These are phyloP conservation scores for Panzeria rudis DNA, from an alignment of 2,888 invertebrate genomes.

Conservation along the genomic window DNA sequence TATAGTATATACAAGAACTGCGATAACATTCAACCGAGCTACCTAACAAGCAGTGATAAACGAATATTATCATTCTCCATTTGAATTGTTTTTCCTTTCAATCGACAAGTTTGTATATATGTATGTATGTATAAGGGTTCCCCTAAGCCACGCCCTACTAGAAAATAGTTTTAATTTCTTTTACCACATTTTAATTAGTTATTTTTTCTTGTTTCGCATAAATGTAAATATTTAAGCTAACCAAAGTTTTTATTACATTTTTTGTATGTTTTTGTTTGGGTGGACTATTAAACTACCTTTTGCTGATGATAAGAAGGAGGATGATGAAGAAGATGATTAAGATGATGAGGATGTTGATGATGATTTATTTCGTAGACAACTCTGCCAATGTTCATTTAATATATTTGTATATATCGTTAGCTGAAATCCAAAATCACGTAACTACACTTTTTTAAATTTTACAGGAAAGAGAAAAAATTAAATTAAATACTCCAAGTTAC, in stretches of 20 bases:
- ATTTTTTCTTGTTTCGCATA: not conserved
- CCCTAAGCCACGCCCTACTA: not conserved
- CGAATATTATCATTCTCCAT: too few relatives aligned
- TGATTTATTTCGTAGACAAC: not conserved
- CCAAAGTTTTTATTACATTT: not conserved
- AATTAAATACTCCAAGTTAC: too few relatives aligned
- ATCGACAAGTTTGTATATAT: not conserved
- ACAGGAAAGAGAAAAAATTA: too few relatives aligned
- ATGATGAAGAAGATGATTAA: not conserved
- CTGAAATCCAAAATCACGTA: too few relatives aligned
- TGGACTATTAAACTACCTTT: not conserved
- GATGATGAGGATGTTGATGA: not conserved
- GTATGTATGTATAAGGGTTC: not conserved
- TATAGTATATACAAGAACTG: too few relatives aligned
- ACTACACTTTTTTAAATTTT: too few relatives aligned
- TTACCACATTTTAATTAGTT: not conserved
- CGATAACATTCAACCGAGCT: too few relatives aligned
- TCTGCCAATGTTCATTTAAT: not conserved
- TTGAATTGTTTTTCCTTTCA: not conserved
- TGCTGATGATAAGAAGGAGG: not conserved
- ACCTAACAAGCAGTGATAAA: too few relatives aligned
- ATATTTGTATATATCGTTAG: not conserved
- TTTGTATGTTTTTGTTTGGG: not conserved
- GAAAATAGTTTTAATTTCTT: not conserved
- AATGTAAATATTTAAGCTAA: not conserved